Evolutionary conservation across 2,797 vertebrate genomes (phyloP).

Genomic region (Dryobates pubescens): DNA sequence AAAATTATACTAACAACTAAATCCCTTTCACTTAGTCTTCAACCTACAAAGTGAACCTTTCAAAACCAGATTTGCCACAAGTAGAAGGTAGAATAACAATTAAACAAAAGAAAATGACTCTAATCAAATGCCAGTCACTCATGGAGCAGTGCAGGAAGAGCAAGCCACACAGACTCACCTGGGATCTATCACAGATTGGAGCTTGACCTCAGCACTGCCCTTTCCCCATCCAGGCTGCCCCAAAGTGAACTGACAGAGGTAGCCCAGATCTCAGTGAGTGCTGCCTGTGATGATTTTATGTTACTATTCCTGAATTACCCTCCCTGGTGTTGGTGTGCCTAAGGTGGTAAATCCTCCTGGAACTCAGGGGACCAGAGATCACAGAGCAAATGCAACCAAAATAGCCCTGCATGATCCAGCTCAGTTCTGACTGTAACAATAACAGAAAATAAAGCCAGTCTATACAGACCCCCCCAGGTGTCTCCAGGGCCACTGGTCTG

Average conservation of each 20-base stretch:
- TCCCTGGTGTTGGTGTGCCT: background rate
- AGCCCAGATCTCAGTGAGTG: background rate
- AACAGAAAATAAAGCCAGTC: background rate
- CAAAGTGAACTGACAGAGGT: rapidly evolving
- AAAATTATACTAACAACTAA: background rate
- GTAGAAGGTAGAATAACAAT: background rate
- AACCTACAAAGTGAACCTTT: background rate
- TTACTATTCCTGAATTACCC: background rate
- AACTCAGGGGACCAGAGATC: background rate
- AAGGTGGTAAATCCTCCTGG: background rate
- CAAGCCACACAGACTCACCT: background rate
- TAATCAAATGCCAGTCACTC: background rate
- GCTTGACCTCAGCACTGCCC: background rate
- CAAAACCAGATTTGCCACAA: background rate
- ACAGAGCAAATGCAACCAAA: background rate
- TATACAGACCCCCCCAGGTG: background rate
- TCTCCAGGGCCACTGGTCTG: background rate
- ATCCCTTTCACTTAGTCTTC: background rate
- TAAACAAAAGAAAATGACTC: background rate
- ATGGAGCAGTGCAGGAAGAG: background rate
- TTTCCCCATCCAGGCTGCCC: background rate
- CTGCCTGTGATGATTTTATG: background rate
- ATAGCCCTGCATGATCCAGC: background rate
- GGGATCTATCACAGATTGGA: background rate
- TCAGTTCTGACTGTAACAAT: background rate